Evolutionary conservation across 2,113 vertebrate genomes (phyloP).

Genomic region (Eonycteris spelaea): DNA sequence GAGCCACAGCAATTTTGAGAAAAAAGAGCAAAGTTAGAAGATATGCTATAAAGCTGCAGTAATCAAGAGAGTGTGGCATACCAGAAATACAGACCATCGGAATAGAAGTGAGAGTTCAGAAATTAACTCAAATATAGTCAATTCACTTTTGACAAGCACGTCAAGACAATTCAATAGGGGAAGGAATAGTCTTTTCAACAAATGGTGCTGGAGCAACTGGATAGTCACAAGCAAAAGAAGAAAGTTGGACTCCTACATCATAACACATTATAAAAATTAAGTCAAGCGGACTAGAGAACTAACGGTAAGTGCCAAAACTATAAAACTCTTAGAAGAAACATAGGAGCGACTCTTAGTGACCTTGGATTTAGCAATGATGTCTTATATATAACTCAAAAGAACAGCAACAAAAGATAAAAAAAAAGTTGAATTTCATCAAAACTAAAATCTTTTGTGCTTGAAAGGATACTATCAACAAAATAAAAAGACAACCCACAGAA

Average conservation of each 20-base stretch:
- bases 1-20: neutral
- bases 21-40: neutral
- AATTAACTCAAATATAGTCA: neutral
- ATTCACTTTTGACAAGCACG: neutral
- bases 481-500: neutral
- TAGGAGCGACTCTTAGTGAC: neutral
- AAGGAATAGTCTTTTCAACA: neutral
- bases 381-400: neutral
- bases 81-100: neutral
- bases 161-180: neutral
- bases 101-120: neutral
- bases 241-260: neutral
- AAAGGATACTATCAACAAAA: neutral
- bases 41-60: neutral
- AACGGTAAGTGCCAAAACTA: conserved; percentile 19
- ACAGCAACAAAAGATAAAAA: neutral
- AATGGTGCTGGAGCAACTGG: neutral
- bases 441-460: neutral
- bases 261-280: neutral
- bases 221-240: neutral
- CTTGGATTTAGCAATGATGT: neutral
- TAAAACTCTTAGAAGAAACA: neutral
- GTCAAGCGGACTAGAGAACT: neutral
- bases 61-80: neutral
- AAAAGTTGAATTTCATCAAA: neutral